Base-by-base conservation (phyloP, 1,140 invertebrate genomes). In the Drosophila teissieri region DNA sequence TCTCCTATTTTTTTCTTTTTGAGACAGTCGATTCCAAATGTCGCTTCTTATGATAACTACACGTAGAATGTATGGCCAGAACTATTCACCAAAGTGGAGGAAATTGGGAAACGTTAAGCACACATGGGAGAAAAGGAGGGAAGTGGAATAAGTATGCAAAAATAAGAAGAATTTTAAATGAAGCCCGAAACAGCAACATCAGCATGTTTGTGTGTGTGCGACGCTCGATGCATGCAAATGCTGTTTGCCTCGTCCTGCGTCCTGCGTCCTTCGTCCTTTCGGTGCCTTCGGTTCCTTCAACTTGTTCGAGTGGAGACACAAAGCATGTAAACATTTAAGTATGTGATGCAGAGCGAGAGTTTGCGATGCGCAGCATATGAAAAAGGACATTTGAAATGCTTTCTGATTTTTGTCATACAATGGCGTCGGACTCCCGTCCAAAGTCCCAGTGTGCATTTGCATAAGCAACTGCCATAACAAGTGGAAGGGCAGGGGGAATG, bases 81-180 rank as follows among this genome's bases (percentile, higher is more conserved):
- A 75, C 54, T 72, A 62, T 57, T 75, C 56, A 45, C 57, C 52
- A 48, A 56, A 78, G 57, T 61, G 61, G 64, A 75, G 73, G 46
- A 69, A 69, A 70, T 56, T 70, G 64, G 67, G 44, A 56, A 70
- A 40, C 51, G 67, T 56, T 69, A 34, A 70, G 51, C 67, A 22
- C 34, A 54, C 46, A 65, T 60, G 49, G 46, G 45, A 42, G 54
- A 48, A 55, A 31, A 15, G 24, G 53, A 46, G 34, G 39, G 60
- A 60, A 67, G 58, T 64, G 57, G 75, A 40, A 82, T 77, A 88
- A 88, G 86, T 88, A 88, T 88, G 79, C 84, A 83, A 83, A 83
- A 83, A 82, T 88, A 88, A 70, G 83, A 65, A 80, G 72, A 89
- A 88, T 83, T 88, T 83, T 80, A 88, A 88, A 88, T 88, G 79